Conservation (phyloP, 2,888 invertebrate species). For the Eristalinus sepulchralis region DNA sequence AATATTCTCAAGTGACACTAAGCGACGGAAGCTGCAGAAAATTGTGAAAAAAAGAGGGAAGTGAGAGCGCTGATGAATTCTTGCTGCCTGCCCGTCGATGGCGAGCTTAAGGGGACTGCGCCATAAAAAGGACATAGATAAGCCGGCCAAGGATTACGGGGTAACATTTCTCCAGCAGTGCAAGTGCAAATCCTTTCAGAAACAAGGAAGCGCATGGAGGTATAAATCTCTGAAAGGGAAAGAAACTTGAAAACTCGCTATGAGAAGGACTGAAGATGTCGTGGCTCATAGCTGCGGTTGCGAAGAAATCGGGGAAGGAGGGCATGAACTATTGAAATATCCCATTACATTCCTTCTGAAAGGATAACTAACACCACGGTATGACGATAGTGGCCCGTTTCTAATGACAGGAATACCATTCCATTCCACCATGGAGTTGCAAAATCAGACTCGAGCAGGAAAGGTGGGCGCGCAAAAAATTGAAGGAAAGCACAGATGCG, state of each 20-base stretch:
- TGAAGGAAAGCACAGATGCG: not conserved
- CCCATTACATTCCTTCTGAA: slow-evolving; percentile 63
- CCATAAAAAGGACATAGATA: slow-evolving; percentile 50
- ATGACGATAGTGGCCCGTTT: slow-evolving; percentile 54
- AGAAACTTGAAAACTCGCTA: slow-evolving; percentile 49
- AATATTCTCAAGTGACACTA: slow-evolving; percentile 69
- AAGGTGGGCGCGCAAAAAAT: slow-evolving; percentile 19
- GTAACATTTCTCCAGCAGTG: slow-evolving; percentile 44
- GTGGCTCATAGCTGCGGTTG: slow-evolving; percentile 3
- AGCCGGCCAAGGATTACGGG: slow-evolving; percentile 62
- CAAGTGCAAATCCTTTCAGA: slow-evolving; percentile 62
- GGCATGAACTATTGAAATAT: slow-evolving; percentile 63
- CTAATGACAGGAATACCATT: slow-evolving; percentile 57
- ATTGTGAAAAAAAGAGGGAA: slow-evolving; percentile 31
- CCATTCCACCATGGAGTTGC: slow-evolving; percentile 19
- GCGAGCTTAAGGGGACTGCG: not conserved
- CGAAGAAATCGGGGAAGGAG: slow-evolving; percentile 5
- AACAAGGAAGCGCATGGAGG: slow-evolving; percentile 54
- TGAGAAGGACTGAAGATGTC: slow-evolving; percentile 50
- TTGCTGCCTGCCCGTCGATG: not conserved
- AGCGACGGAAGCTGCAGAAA: slow-evolving; percentile 64
- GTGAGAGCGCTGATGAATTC: slow-evolving; percentile 50
- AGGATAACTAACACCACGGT: slow-evolving; percentile 55
- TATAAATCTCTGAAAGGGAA: slow-evolving; percentile 60
- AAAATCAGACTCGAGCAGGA: slow-evolving; percentile 35